Evolutionary conservation across 2,113 vertebrate species (phyloP), one percentile per base, ranked within the genome.

Genomic region (Regulus satrapa): DNA sequence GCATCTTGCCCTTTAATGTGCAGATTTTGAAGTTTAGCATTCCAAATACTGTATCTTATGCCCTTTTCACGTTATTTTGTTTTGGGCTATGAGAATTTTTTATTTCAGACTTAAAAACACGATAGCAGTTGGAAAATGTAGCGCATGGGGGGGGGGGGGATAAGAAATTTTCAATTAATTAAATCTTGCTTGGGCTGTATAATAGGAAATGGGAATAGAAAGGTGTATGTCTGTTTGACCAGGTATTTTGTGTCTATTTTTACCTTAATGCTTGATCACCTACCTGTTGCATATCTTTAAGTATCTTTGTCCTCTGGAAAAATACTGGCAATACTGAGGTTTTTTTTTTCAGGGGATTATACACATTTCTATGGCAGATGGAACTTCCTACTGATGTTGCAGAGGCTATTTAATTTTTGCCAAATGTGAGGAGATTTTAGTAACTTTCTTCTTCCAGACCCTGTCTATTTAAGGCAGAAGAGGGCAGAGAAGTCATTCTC

Each of bases 201-300:
- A 66, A 54, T 62, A 26, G 46, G 34, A 80, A 80, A 67, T 23
- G 25, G 29, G 29, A 36, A 41, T 15, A 64, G 25, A 83, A 79
- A 40, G 12, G 4, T 4, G 0, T 5, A 0, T 29, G 2, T 55
- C 18, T 68, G 4, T 55, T 61, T 83, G 46, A 77, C 7, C 34
- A 74, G 29, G 12, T 49, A 64, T 69, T 78, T 73, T 73, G 23
- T 71, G 43, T 71, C 51, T 67, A 48, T 40, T 86, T 93, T 73
- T 90, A 58, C 26, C 36, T 80, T 36, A 74, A 62, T 67, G 34
- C 29, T 86, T 84, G 25, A 36, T 8, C 17, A 52, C 1, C 43
- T 74, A n/a, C 59, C 32, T n/a, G 34, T 34, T 86, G 36, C 24
- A 5, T 59, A 16, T 54, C 26, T 54, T 73, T 73, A 25, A 80